Evolutionary conservation across 2,888 invertebrate species (phyloP).

Genomic region (Carpatolechia fugitivella): DNA sequence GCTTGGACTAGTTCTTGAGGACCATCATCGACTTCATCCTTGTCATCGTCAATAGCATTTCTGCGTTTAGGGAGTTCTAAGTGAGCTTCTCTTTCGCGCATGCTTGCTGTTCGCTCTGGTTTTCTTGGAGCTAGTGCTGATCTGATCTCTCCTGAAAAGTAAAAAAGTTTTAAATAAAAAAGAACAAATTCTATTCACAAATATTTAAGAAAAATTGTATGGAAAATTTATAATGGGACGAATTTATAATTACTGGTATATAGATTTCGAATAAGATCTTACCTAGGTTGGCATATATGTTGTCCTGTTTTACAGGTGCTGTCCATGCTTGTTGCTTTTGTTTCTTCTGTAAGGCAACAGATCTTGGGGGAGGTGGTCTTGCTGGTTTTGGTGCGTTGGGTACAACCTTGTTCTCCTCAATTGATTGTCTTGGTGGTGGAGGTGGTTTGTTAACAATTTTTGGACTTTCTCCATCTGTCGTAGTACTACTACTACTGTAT

Average conservation of each 20-base stretch:
- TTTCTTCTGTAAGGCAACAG: conserved; percentile 81
- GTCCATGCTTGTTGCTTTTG: conserved; percentile 76
- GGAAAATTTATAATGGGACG: neutral
- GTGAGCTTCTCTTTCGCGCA: conserved; percentile 87
- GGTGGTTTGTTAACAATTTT: conserved; percentile 82
- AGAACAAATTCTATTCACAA: neutral
- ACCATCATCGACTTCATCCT: conserved; percentile 70
- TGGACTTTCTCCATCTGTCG: conserved; percentile 58
- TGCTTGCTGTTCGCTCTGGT: conserved; percentile 91
- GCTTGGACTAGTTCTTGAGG: conserved; percentile 68
- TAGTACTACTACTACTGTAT: conserved; percentile 65
- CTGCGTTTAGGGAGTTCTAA: conserved; percentile 78
- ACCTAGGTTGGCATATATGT: conserved; percentile 90
- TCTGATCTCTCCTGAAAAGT: conserved; percentile 85
- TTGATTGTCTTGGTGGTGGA: conserved; percentile 84
- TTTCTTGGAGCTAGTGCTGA: conserved; percentile 90
- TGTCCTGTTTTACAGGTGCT: conserved; percentile 63
- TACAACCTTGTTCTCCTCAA: conserved; percentile 71
- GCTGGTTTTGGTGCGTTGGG: conserved; percentile 81
- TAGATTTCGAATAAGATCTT: conserved; percentile 36
- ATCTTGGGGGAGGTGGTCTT: conserved; percentile 87
- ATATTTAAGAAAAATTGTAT: neutral
- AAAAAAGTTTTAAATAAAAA: conserved; percentile 16
- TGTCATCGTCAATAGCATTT: conserved; percentile 74
- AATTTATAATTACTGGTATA: no score